Percentiles rank a stretch among this genome's conserved stretches.
Evolutionary conservation across 2,888 invertebrate species (phyloP).

Genomic region (Theretra japonica): DNA sequence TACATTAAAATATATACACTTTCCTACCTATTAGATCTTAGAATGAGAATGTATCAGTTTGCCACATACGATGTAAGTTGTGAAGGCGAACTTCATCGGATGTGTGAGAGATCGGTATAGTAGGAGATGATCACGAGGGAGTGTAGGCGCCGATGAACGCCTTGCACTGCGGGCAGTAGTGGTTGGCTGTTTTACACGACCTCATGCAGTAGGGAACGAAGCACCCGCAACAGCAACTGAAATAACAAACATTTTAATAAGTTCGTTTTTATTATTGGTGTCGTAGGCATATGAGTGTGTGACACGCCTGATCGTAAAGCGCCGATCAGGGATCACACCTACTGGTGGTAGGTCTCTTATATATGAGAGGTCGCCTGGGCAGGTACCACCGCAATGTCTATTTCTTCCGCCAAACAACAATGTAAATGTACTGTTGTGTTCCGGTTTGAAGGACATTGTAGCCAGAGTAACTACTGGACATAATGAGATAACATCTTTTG

Average conservation of each 20-base stretch:
- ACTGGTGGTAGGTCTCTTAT: too few relatives aligned
- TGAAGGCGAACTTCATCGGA: conserved; percentile 4
- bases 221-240: conserved; percentile 80
- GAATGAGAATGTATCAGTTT: conserved; percentile 10
- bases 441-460: too few relatives aligned
- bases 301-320: too few relatives aligned
- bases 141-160: conserved; percentile 73
- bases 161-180: conserved; percentile 80
- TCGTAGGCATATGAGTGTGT: too few relatives aligned
- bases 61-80: conserved; percentile 10
- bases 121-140: conserved; percentile 62
- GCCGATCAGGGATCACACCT: too few relatives aligned
- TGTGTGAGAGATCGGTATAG: conserved; percentile 8
- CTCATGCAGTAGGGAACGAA: conserved; percentile 80
- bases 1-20: conserved; percentile 8
- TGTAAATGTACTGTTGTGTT: too few relatives aligned
- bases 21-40: not conserved
- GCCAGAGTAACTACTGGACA: too few relatives aligned
- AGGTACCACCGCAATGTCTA: too few relatives aligned
- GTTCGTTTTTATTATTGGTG: too few relatives aligned
- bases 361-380: too few relatives aligned
- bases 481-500: too few relatives aligned
- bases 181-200: conserved; percentile 83
- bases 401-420: too few relatives aligned
- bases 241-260: not conserved